phyloP scores from a whole-genome alignment of 2,797 vertebrate species.

The Pempheris klunzingeri region DNA sequence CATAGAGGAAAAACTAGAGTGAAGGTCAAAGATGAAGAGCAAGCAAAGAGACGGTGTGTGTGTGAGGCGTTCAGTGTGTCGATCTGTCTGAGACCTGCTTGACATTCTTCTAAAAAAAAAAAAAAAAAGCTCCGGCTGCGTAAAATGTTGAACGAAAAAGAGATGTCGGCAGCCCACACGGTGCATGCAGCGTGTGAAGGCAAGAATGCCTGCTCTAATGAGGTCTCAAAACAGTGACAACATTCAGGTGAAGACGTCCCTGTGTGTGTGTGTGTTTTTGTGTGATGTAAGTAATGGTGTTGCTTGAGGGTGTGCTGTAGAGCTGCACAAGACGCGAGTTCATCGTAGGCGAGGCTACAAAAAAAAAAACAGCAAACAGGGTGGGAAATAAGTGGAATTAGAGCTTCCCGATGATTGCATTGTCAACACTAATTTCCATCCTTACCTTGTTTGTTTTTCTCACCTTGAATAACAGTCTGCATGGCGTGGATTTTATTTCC shows the following conservation, averaged over 20 bases:
- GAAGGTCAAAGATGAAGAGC: background rate
- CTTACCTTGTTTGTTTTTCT: slow-evolving; percentile 56
- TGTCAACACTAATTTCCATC: slow-evolving; percentile 56
- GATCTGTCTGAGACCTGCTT: background rate
- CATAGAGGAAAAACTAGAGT: background rate
- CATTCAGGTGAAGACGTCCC: background rate
- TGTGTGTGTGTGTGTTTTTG: too few species aligned
- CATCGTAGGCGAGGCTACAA: slow-evolving; percentile 4
- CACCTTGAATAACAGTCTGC: slow-evolving; percentile 60
- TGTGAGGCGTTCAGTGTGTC: background rate
- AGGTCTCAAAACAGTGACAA: slow-evolving; percentile 38
- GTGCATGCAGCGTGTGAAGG: slow-evolving; percentile 12
- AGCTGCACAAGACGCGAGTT: slow-evolving; percentile 30
- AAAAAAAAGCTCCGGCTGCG: slow-evolving; percentile 13
- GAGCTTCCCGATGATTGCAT: slow-evolving; percentile 45
- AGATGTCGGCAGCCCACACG: slow-evolving; percentile 10
- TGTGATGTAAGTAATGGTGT: slow-evolving; percentile 11
- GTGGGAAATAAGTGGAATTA: slow-evolving; percentile 30
- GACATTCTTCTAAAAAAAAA: background rate
- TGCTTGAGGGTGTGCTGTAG: background rate
- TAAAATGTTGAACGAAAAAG: slow-evolving; percentile 40
- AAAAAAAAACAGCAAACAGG: background rate
- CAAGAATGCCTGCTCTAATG: slow-evolving; percentile 35
- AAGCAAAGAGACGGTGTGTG: background rate
- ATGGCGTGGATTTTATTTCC: slow-evolving; percentile 34